These are phyloP conservation scores for Rhinoptilus africanus DNA, from an alignment of 2,113 vertebrate species.

Conservation along the genomic window DNA sequence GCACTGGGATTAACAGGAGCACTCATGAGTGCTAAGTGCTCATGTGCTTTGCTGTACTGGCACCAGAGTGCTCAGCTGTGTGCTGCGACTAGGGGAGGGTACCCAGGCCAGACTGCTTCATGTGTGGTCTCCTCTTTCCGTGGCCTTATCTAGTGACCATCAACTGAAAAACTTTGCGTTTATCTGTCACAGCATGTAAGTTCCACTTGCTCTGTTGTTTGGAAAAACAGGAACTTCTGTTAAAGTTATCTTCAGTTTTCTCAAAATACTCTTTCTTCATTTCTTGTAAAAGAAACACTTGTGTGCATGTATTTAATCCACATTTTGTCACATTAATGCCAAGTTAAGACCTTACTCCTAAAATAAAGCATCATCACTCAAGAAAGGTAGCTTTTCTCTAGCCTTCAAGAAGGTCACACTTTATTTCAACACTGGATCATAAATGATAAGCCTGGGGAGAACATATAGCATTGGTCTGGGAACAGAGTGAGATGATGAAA, in stretches of 20 bases:
- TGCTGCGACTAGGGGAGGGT: neutral
- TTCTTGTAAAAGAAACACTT: neutral
- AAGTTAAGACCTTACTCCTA: neutral
- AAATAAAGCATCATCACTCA: neutral
- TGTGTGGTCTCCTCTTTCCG: neutral
- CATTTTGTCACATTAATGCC: neutral
- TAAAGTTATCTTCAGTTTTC: neutral
- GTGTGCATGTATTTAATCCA: neutral
- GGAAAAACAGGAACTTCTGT: neutral
- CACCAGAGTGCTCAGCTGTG: neutral
- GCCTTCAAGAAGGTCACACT: neutral
- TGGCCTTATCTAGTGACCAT: neutral
- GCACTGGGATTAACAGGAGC: neutral
- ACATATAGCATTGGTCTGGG: fast-evolving
- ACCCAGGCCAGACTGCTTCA: neutral
- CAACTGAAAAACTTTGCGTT: neutral
- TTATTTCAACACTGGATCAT: neutral
- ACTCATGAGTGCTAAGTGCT: neutral
- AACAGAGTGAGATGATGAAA: neutral
- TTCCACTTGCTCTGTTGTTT: neutral
- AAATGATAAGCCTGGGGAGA: neutral
- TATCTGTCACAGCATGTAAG: neutral
- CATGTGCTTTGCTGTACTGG: neutral
- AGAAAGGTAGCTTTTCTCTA: neutral
- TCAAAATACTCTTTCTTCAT: neutral